A percentile compares a stretch with the other conserved stretches of the same genome.
Evolutionary conservation across 2,797 vertebrate species (phyloP).

Genomic region (Cossypha dichroa): DNA sequence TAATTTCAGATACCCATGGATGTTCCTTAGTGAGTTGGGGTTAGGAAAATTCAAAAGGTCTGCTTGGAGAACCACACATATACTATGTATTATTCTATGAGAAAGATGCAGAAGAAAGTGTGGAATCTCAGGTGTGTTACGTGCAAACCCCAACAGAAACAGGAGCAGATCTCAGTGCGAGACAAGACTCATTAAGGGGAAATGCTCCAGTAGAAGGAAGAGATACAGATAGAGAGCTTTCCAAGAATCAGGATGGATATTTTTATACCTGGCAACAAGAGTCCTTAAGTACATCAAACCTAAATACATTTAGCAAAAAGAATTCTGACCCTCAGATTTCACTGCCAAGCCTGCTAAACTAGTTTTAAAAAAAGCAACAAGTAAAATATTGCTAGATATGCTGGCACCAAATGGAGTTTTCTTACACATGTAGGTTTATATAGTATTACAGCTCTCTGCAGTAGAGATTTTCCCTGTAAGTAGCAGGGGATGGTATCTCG

Average conservation of each 20-base stretch:
- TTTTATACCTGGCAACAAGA: background rate
- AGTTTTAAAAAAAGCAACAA: background rate
- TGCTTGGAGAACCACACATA: background rate
- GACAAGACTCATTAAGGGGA: background rate
- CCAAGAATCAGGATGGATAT: background rate
- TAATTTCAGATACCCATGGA: background rate
- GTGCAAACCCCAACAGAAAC: background rate
- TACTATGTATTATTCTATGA: accelerated
- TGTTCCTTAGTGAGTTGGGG: background rate
- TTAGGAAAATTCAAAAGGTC: background rate
- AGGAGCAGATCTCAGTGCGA: background rate
- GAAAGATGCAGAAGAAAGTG: background rate
- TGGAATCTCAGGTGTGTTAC: background rate
- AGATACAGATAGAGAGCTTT: background rate
- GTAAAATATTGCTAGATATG: background rate
- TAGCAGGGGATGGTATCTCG: background rate
- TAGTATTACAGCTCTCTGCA: background rate
- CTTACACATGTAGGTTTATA: background rate
- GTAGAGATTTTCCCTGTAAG: background rate
- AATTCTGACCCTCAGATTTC: background rate
- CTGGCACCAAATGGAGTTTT: background rate
- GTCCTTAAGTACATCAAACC: background rate
- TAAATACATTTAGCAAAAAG: background rate
- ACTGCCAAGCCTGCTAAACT: background rate
- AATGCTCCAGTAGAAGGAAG: background rate